Evolutionary conservation across 1,140 invertebrate species (phyloP).

Genomic region (Venustaconcha ellipsiformis): DNA sequence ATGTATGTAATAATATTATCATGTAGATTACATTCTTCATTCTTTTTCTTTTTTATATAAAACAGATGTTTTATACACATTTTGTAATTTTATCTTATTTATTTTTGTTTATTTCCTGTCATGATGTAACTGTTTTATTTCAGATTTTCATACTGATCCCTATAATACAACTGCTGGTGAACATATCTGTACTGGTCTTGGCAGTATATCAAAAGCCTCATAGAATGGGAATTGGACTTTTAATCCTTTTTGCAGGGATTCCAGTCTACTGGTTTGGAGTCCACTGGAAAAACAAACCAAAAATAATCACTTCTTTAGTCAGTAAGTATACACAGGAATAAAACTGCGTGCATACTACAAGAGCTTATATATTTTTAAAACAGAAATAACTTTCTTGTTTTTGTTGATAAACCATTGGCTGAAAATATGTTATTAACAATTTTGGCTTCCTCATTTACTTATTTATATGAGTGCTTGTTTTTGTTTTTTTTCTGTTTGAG

Average conservation of each 20-base stretch:
- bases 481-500: no score
- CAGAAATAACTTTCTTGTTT: no score
- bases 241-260: conserved; percentile 13
- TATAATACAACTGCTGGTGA: conserved; percentile 17
- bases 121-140: conserved; percentile 1
- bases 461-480: no score
- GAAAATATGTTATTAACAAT: no score
- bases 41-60: background rate
- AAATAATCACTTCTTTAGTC: background rate
- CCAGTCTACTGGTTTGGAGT: conserved; percentile 24
- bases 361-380: no score
- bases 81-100: background rate
- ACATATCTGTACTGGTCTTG: conserved; percentile 8
- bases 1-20: no score
- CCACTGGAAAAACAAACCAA: conserved; percentile 19
- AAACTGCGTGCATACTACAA: no score
- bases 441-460: no score
- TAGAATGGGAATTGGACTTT: conserved; percentile 14
- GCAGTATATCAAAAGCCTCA: conserved; percentile 27
- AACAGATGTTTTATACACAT: background rate
- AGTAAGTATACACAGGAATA: conserved; percentile 6
- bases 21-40: background rate
- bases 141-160: conserved; percentile 18
- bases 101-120: background rate
- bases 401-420: no score